Evolutionary conservation across 92 coral and sea anemone genomes (phyloP).

Genomic region (Palythoa heliodiscus): DNA sequence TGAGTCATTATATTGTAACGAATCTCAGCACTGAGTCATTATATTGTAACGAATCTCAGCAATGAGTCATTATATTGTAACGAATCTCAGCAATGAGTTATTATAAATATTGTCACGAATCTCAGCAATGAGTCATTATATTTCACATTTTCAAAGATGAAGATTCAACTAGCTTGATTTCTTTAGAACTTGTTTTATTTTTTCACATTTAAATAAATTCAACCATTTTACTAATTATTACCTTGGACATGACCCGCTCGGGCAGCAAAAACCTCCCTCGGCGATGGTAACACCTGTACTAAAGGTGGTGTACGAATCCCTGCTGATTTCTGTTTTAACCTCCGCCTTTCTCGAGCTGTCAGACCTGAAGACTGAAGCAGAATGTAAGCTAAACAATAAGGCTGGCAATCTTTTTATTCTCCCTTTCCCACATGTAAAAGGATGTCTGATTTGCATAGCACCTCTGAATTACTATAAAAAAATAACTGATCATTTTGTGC

Average conservation of each 20-base stretch:
- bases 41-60: too few relatives aligned
- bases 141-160: too few relatives aligned
- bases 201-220: neutral
- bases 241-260: constrained; percentile 40
- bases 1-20: too few relatives aligned
- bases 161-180: neutral
- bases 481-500: too few relatives aligned
- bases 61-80: too few relatives aligned
- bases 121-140: too few relatives aligned
- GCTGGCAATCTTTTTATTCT: neutral
- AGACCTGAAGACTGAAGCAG: constrained; percentile 50
- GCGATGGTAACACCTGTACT: constrained; percentile 76
- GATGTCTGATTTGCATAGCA: neutral
- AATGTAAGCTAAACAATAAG: neutral
- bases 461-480: too few relatives aligned
- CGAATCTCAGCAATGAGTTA: too few relatives aligned
- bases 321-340: constrained; percentile 68
- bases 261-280: constrained; percentile 72
- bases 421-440: neutral
- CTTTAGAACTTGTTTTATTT: neutral
- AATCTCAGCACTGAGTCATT: too few relatives aligned
- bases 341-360: constrained; percentile 85
- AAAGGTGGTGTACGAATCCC: constrained; percentile 52
- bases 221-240: neutral
- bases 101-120: too few relatives aligned